Percentiles rank a stretch among this genome's conserved stretches.
These are phyloP conservation scores for Solenodon paradoxus DNA, from an alignment of 2,113 vertebrate species.

Conservation along the genomic window DNA sequence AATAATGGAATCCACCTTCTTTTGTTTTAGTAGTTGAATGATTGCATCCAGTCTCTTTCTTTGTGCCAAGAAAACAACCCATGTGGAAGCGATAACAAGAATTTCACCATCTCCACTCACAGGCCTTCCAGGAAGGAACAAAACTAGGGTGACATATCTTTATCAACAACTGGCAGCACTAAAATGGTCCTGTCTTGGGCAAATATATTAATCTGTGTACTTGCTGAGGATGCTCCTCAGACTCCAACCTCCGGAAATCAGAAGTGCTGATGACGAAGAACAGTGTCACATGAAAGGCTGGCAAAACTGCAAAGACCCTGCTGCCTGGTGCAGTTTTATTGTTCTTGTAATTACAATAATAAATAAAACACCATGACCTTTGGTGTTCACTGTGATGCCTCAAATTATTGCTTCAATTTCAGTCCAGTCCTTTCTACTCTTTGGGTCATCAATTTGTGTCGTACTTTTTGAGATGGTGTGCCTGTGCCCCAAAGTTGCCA, in stretches of 20 bases:
- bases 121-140: constrained; percentile 48
- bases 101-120: constrained; percentile 11
- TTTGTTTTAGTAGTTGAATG: not conserved
- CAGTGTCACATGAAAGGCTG: not conserved
- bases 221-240: constrained; percentile 55
- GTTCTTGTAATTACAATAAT: constrained; percentile 58
- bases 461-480: not conserved
- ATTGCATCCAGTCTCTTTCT: not conserved
- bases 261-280: constrained; percentile 56
- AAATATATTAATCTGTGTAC: constrained; percentile 30
- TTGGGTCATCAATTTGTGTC: not conserved
- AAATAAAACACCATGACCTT: constrained; percentile 52
- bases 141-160: constrained; percentile 69
- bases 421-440: not conserved
- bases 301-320: not conserved
- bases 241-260: constrained; percentile 61
- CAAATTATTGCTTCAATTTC: constrained; percentile 52
- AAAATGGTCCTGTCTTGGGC: constrained; percentile 31
- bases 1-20: constrained; percentile 70
- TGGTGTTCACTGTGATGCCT: not conserved
- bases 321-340: constrained; percentile 58
- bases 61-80: constrained; percentile 54
- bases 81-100: constrained; percentile 67
- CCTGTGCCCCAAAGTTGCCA: not conserved
- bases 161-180: constrained; percentile 72